A percentile compares a stretch with the other conserved stretches of the same genome.
phyloP scores from a whole-genome alignment of 35 echinoderm and acorn worm genomes.

The Acanthaster planci region DNA sequence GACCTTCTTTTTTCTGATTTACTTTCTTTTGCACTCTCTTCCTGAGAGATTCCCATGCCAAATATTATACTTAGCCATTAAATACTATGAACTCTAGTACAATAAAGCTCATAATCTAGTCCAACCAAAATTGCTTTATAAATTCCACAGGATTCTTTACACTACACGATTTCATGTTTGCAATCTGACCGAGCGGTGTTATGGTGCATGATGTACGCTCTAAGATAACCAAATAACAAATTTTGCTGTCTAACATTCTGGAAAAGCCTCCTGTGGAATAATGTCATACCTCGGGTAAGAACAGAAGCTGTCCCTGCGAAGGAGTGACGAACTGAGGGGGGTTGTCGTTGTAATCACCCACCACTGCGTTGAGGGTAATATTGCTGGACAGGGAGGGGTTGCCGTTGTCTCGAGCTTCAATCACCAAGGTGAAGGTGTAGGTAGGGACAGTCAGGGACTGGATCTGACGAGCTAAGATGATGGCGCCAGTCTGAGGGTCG shows the following conservation, averaged over 20 bases:
- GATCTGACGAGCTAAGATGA: constrained; percentile 52
- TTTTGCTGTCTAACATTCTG: not conserved
- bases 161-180: too few species aligned
- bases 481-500: constrained; percentile 40
- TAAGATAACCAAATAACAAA: not conserved
- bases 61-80: too few species aligned
- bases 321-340: constrained; percentile 58
- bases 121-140: too few species aligned
- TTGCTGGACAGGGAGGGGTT: constrained; percentile 48
- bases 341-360: constrained; percentile 66
- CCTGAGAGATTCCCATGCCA: too few species aligned
- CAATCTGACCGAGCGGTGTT: too few species aligned
- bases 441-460: constrained; percentile 43
- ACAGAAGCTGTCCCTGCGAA: constrained; percentile 12
- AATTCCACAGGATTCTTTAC: too few species aligned
- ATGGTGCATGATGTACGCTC: too few species aligned
- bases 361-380: constrained; percentile 44
- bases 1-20: too few species aligned
- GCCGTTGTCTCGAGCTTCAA: constrained; percentile 62
- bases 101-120: too few species aligned
- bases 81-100: too few species aligned
- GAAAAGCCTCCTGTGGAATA: not conserved
- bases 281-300: constrained; percentile 66
- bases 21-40: too few species aligned
- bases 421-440: constrained; percentile 55